Conservation (phyloP, 2,113 vertebrate species). For the Hystrix brachyura region DNA sequence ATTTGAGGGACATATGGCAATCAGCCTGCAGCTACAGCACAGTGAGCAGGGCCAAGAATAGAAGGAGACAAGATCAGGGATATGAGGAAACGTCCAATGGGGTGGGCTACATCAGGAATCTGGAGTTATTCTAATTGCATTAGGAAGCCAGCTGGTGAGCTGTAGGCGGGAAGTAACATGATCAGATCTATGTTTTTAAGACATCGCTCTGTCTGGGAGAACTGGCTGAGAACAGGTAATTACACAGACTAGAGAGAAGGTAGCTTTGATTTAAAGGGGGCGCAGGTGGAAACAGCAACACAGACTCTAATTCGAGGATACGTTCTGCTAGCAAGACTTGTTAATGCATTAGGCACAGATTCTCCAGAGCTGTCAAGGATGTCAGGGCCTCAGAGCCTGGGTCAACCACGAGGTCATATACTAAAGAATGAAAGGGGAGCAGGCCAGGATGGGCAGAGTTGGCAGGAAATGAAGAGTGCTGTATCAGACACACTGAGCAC, state of each 20-base stretch:
- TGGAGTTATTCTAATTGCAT: neutral
- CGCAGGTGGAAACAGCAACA: neutral
- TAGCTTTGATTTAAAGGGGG: neutral
- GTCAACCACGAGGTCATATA: neutral
- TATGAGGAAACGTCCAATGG: neutral
- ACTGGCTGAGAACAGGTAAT: neutral
- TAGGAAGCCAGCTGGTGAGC: conserved; percentile 6
- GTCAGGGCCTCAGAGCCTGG: neutral
- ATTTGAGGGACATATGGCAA: neutral
- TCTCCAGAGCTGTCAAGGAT: neutral
- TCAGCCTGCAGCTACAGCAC: neutral
- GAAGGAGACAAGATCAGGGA: neutral
- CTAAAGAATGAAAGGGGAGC: neutral
- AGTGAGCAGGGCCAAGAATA: neutral
- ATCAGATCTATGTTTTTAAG: neutral
- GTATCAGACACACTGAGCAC: neutral
- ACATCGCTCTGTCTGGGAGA: neutral
- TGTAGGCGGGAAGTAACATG: neutral
- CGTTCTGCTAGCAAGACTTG: neutral
- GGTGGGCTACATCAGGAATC: neutral
- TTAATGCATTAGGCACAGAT: neutral
- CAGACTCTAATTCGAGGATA: neutral
- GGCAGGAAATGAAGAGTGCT: neutral
- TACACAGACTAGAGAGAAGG: neutral
- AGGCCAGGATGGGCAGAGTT: neutral